Evolutionary conservation across 2,888 invertebrate genomes (phyloP), one percentile per base, ranked within the genome.

Genomic region (Dynastes tityus): DNA sequence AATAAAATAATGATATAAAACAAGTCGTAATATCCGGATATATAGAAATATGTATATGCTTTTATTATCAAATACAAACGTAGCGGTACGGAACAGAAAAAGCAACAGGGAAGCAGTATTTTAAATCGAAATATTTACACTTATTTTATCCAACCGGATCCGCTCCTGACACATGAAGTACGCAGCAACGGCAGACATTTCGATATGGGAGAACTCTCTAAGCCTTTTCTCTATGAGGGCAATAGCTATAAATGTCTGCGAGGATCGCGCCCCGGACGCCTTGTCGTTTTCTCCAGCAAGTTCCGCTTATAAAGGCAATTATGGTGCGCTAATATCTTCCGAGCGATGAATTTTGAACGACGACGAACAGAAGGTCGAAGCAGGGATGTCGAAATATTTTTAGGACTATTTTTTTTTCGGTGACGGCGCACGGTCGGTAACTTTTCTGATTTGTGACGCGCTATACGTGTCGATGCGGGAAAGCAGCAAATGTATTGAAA

Each of bases 321-420:
- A 74, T 61, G 73, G 63, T 74, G 45, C 40, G 27, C 73, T 74
- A 74, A 74, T 74, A 74, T 61, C 63, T 74, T 74, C 73, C 73
- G 61, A 74, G 29, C 73, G 61, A 74, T 74, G 73, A 74, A 74
- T 74, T 61, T 74, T 29, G 73, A 63, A 58, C 61, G 71, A 71
- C 37, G 3, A 55, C 22, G 27, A 22, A 45, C 73, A 61, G 45
- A 49, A 74, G 73, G 73, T 74, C 5, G 32, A 37, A 22, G 61
- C 58, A 40, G 61, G 27, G 40, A 71, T 11, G 53, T 4, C 53
- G 55, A 51, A 53, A 32, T 70, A 70, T 55, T 29, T 70, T 70
- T 37, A 32, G 45, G 53, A 55, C 49, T 68, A 8, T 22, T 40
- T 65, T 40, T 32, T 70, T 70, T 53, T 53, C 51, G 9, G 32